Conservation (phyloP, 2,888 invertebrate genomes). For the Hyposoter dolosus region DNA sequence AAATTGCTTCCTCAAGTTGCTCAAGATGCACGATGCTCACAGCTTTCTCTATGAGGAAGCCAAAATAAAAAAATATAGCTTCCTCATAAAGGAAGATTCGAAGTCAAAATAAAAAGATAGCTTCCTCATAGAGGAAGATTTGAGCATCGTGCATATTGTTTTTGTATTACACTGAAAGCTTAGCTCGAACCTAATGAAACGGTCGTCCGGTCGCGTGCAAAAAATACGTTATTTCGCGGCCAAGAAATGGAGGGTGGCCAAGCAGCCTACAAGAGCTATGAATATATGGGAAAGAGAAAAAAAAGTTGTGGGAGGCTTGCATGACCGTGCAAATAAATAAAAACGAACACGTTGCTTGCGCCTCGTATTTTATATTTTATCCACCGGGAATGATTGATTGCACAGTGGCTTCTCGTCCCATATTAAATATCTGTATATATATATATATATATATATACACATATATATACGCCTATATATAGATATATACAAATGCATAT, state of each 20-base stretch:
- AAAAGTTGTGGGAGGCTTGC: conserved; percentile 75
- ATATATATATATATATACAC: conserved; percentile 5
- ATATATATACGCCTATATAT: conserved; percentile 11
- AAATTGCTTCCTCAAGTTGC: too few species aligned
- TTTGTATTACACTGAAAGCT: conserved; percentile 55
- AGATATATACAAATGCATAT: conserved; percentile 23
- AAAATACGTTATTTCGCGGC: conserved; percentile 82
- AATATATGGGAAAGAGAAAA: conserved; percentile 78
- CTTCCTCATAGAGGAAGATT: too few species aligned
- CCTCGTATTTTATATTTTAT: conserved; percentile 84
- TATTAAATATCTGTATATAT: conserved; percentile 14
- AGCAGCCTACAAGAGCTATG: conserved; percentile 38
- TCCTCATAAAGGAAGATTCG: too few species aligned
- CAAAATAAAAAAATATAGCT: too few species aligned
- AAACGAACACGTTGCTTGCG: conserved; percentile 78
- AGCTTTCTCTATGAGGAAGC: too few species aligned
- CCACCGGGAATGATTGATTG: conserved; percentile 83
- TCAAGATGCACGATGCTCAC: too few species aligned
- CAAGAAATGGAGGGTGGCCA: conserved; percentile 69
- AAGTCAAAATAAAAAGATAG: too few species aligned
- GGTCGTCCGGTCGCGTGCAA: conserved; percentile 81
- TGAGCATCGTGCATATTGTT: too few species aligned
- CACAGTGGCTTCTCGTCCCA: conserved; percentile 70
- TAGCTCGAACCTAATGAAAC: conserved; percentile 76
- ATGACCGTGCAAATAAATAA: conserved; percentile 84